Evolutionary conservation across 1,140 invertebrate genomes (phyloP), one percentile per base, ranked within the genome.

Genomic region (Penaeus japonicus): DNA sequence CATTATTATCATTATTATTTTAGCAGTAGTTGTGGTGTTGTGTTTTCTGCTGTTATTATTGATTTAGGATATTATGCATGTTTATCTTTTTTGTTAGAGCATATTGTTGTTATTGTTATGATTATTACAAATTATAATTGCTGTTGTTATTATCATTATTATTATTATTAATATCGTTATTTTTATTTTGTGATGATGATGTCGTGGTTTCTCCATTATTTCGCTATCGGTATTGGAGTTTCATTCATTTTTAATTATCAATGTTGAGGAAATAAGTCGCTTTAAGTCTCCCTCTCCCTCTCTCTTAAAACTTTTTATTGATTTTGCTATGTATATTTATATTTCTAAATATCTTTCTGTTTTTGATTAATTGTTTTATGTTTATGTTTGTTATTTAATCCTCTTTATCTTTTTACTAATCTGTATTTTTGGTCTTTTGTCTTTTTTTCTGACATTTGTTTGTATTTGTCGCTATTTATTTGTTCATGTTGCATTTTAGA

Each of bases 361-460:
- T 27, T 75, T 27, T 27, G 18, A 20, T 30, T 75, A 17, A 20
- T 27, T 75, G 17, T 27, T 30, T 27, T 30, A 15, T 27, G 12
- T 30, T 27, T 27, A 15, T 27, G 17, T 27, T 27, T 27, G 17
- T 27, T 75, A 17, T 18, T 27, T 27, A 17, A 15, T 30, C 27
- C 73, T 75, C 73, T 78, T 77, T 77, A 77, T 77, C 22, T 10
- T 77, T 35, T 77, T 77, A 77, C n/a, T 77, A 27, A 32, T 77
- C 12, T 77, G 22, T 35, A 35, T 77, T 35, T 77, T 77, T 35
- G 18, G 30, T 35, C 32, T 24, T 35, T 77, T 77, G 32, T 35
- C 35, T 35, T 77, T 24, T 35, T 32, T 77, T 32, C 5, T 35
- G 32, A 10, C 54, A 5, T 4, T 24, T 81, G 54, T 81, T n/a